Evolutionary conservation across 2,113 vertebrate genomes (phyloP).

Genomic region (Centropristis striata): DNA sequence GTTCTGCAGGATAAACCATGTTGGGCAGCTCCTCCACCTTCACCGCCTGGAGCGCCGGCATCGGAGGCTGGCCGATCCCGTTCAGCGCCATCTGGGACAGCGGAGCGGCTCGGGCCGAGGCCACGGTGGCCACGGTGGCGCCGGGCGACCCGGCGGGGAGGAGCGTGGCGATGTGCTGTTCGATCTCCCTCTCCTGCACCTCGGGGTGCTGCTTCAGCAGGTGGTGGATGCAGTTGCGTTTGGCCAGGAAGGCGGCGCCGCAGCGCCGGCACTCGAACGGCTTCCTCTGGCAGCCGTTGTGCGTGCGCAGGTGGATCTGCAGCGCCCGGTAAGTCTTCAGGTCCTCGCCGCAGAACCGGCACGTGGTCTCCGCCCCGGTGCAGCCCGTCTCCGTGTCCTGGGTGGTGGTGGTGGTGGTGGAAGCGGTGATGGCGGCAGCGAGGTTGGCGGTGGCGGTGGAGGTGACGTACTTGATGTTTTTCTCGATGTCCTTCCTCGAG

Average conservation of each 20-base stretch:
- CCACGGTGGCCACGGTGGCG: constrained; percentile 74
- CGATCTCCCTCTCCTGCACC: constrained; percentile 94
- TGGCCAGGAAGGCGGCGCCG: constrained; percentile 92
- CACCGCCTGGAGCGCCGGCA: constrained; percentile 72
- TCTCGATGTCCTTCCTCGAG: constrained; percentile 96
- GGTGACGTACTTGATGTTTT: constrained; percentile 95
- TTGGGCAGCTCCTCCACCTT: constrained; percentile 87
- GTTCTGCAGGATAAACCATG: constrained; percentile 82
- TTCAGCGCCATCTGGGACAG: constrained; percentile 28
- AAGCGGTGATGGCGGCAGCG: neutral
- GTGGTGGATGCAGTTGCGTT: constrained; percentile 97
- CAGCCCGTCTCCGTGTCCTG: constrained; percentile 81
- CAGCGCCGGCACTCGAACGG: constrained; percentile 95
- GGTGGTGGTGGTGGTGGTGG: constrained; percentile 43
- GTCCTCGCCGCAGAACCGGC: constrained; percentile 93
- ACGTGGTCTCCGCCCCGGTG: constrained; percentile 86
- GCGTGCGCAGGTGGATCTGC: constrained; percentile 94
- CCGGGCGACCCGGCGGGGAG: constrained; percentile 74
- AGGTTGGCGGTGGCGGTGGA: constrained; percentile 76
- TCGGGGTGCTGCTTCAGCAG: constrained; percentile 96
- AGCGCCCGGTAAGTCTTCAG: constrained; percentile 93
- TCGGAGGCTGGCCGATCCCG: constrained; percentile 23
- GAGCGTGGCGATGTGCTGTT: constrained; percentile 90
- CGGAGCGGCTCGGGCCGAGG: neutral
- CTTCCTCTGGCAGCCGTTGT: constrained; percentile 94